phyloP scores from a whole-genome alignment of 1,140 invertebrate genomes.

The Achatina immaculata region DNA sequence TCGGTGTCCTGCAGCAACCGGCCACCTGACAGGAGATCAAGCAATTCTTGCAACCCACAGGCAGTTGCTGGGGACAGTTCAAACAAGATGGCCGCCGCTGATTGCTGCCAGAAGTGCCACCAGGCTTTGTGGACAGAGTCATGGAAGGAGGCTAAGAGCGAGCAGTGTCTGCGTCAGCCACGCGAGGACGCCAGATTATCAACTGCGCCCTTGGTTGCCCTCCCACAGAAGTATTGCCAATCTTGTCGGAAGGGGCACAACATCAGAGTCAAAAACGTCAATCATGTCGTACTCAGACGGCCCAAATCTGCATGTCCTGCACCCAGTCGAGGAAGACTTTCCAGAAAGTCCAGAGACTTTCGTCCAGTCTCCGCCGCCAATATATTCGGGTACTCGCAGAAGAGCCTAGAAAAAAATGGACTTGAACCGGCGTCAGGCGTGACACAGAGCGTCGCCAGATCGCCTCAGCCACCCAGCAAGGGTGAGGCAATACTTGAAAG shows the following conservation, averaged over 20 bases:
- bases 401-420: conserved; percentile 59
- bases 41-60: conserved; percentile 58
- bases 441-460: conserved; percentile 44
- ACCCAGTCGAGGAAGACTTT: conserved; percentile 53
- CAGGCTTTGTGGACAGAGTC: conserved; percentile 56
- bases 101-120: conserved; percentile 54
- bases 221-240: conserved; percentile 53
- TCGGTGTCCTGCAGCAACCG: conserved; percentile 48
- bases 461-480: conserved; percentile 51
- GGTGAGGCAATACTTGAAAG: conserved; percentile 58
- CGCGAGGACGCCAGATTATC: conserved; percentile 45
- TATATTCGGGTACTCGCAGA: conserved; percentile 38
- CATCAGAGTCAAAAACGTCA: conserved; percentile 63
- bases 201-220: conserved; percentile 35
- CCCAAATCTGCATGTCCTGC: conserved; percentile 59
- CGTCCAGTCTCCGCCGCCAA: conserved; percentile 45
- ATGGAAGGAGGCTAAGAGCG: conserved; percentile 59
- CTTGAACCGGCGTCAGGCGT: conserved; percentile 47
- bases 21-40: conserved; percentile 54
- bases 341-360: conserved; percentile 52
- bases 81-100: conserved; percentile 48
- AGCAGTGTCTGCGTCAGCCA: conserved; percentile 57
- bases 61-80: conserved; percentile 66
- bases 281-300: conserved; percentile 56
- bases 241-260: conserved; percentile 57